Percentiles rank a stretch among this genome's conserved stretches.
These are phyloP conservation scores for Agriopis marginaria DNA, from an alignment of 2,888 invertebrate species.

Conservation along the genomic window DNA sequence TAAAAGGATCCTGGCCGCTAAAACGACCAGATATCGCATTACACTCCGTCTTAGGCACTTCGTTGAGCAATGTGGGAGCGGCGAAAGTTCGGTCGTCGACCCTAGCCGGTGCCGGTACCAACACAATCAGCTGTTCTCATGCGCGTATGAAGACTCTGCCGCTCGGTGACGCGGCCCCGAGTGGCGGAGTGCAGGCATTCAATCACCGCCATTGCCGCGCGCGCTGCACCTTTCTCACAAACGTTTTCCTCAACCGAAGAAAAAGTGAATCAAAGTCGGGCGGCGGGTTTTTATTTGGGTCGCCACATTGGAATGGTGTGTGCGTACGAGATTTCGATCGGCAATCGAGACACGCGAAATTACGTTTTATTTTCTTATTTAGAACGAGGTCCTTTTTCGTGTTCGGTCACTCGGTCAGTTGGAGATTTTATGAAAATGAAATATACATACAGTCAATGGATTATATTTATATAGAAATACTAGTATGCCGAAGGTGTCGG, in stretches of 20 bases:
- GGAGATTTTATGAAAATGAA: slow-evolving; percentile 22
- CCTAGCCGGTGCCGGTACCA: slow-evolving; percentile 69
- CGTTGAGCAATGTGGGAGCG: slow-evolving; percentile 81
- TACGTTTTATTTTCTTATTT: slow-evolving; percentile 36
- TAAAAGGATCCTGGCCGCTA: slow-evolving; percentile 43
- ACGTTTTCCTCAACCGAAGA: slow-evolving; percentile 33
- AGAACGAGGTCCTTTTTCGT: slow-evolving; percentile 41
- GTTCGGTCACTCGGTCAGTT: slow-evolving; percentile 32
- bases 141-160: slow-evolving; percentile 56
- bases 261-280: slow-evolving; percentile 35
- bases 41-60: slow-evolving; percentile 58
- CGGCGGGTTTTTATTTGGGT: slow-evolving; percentile 33
- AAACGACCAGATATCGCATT: slow-evolving; percentile 41
- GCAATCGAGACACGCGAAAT: slow-evolving; percentile 43
- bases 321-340: slow-evolving; percentile 39
- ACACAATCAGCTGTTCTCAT: slow-evolving; percentile 82
- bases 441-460: slow-evolving; percentile 3
- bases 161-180: slow-evolving; percentile 38
- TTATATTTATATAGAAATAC: background rate
- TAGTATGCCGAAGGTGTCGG: background rate
- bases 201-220: slow-evolving; percentile 46
- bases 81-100: slow-evolving; percentile 83
- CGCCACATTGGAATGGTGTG: slow-evolving; percentile 27
- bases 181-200: slow-evolving; percentile 45
- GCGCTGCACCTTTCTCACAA: slow-evolving; percentile 35